Base-by-base conservation (phyloP, 1,140 invertebrate genomes). In the Thalassaphorura encarpata region DNA sequence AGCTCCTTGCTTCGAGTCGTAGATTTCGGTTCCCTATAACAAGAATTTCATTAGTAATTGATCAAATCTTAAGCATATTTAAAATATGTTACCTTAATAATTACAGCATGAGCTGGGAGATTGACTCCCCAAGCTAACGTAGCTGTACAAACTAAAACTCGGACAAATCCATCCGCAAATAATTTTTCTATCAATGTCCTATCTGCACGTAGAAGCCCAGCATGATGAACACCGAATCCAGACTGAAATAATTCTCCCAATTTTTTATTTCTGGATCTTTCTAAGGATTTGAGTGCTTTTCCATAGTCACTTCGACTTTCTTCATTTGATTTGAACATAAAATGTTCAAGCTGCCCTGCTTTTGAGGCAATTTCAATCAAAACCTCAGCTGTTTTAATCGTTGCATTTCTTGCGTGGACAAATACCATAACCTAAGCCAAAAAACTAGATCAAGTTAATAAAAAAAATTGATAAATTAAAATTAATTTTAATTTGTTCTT, bases 111-210 rank as follows among this genome's bases (percentile, higher is more conserved):
- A 0, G 95, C 96, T 0, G 96, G 96, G 60, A 99, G 76, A 76
- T 99, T 99, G 0, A 99, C 95, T 64, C 97, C 97, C 97, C 97
- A 99, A 24, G 97, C 97, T 11, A 99, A 75, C 0, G 97, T 99
- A 1, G 96, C 89, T 0, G 97, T 99, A 72, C 95, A 99, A 11
- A 95, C 87, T 1, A 99, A 74, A 3, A 97, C 91, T 69, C 90
- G 91, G 36, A 98, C 85, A 52, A 84, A 75, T 1, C 96, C 96
- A 52, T 87, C 84, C 0, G 80, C 71, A 70, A 97, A 97, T 63
- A 85, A 83, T 69, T 88, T 88, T 70, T 97, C 93, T 0, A 96
- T 85, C 67, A 90, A 69, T 66, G 80, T 83, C 54, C 89, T 79
- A 70, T 97, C 91, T 56, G 78, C 78, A 64, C 92, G 75, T 36